A percentile compares a stretch with the other conserved stretches of the same genome.
Conservation (phyloP, 2,888 invertebrate species). For the Eubasilissa splendida region DNA sequence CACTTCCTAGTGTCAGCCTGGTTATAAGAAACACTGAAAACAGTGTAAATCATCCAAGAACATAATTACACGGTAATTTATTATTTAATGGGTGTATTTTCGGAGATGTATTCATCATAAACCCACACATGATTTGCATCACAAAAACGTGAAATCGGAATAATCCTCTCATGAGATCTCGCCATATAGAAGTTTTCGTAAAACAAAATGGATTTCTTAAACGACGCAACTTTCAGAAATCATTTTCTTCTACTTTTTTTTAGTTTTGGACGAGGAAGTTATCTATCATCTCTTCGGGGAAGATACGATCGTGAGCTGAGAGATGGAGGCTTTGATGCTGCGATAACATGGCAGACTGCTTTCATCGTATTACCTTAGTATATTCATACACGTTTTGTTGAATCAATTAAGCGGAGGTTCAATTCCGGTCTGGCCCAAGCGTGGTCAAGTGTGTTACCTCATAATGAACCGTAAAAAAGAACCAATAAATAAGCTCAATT, state of each 20-base stretch:
- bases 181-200: background rate
- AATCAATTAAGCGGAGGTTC: slow-evolving; percentile 16
- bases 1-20: no score
- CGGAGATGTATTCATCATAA: slow-evolving; percentile 1
- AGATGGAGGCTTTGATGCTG: slow-evolving; percentile 37
- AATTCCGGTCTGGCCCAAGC: slow-evolving; percentile 9
- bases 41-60: background rate
- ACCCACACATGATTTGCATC: background rate
- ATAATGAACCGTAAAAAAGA: slow-evolving; percentile 5
- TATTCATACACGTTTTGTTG: slow-evolving; percentile 5
- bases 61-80: slow-evolving; percentile 13
- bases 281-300: slow-evolving; percentile 50
- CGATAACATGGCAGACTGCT: slow-evolving; percentile 10
- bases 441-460: background rate
- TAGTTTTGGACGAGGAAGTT: slow-evolving; percentile 47
- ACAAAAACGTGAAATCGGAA: slow-evolving; percentile 1
- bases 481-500: background rate
- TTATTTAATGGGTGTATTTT: background rate
- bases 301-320: slow-evolving; percentile 48
- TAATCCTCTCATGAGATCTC: background rate
- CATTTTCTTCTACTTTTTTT: slow-evolving; percentile 45
- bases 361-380: slow-evolving; percentile 2
- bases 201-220: background rate
- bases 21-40: no score
- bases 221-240: slow-evolving; percentile 12